Evolutionary conservation across 2,888 invertebrate species (phyloP), one percentile per base, ranked within the genome.

Genomic region (Stramonita haemastoma): DNA sequence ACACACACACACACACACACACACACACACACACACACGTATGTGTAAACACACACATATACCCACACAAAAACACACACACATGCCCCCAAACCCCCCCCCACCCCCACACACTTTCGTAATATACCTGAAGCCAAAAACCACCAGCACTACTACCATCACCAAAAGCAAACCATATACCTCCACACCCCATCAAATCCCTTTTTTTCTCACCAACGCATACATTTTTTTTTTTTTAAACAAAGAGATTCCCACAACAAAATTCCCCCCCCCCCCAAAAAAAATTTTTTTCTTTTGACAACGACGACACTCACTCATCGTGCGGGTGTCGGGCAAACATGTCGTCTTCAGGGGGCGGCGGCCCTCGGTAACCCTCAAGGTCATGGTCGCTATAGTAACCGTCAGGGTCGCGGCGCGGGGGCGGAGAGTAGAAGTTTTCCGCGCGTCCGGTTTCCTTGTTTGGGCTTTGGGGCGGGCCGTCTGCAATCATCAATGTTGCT

Each of bases 351-450:
- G n/a, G n/a, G n/a, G n/a, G n/a, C 46, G 66, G 84, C 11, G 36
- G 87, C 2, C 87, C 79, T n/a, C 79, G 83, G 73, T 86, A 90
- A 26, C 81, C 70, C 29, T 85, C 87, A n/a, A 60, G 60, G 32
- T 94, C 93, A 77, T 92, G 89, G 92, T 94, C 94, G 57, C 93
- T 93, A 90, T 93, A 92, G 92, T 94, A 94, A 89, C 94, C 94
- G 90, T 94, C 93, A 6, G 77, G 90, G 4, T 88, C 87, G 1
- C 77, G 81, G 4, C 79, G 87, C 17, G 66, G 77, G n/a, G 89
- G 26, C 56, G 90, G 89, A 11, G 87, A 87, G 77, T 92, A 92
- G n/a, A 91, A 92, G 83, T 92, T 91, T 77, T 92, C 92, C 19
- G 91, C 90, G 13, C 83, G 73, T n/a, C 11, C 6, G n/a, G 6